Conservation (phyloP, 2,888 invertebrate species). For the Elgonia sp. region DNA sequence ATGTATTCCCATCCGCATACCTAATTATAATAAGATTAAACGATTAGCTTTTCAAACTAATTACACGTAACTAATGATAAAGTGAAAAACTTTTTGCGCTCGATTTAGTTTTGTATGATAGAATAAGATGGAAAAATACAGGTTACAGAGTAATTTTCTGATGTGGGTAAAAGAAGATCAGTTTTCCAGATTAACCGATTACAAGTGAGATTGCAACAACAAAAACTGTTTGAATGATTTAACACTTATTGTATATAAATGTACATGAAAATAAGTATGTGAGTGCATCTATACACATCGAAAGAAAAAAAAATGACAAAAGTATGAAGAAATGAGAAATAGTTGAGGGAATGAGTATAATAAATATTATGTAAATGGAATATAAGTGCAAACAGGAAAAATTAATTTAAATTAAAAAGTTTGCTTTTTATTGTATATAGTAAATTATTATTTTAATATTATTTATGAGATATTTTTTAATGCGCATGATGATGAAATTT, state of each 20-base stretch:
- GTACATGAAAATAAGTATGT: background rate
- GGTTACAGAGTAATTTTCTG: constrained; percentile 18
- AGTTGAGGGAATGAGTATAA: too few species aligned
- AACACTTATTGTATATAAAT: background rate
- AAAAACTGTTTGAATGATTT: background rate
- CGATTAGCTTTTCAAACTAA: constrained; percentile 68
- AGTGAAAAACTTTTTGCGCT: constrained; percentile 53
- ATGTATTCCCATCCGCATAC: constrained; percentile 60
- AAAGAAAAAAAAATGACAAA: too few species aligned
- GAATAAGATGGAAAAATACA: constrained; percentile 19
- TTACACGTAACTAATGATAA: constrained; percentile 65
- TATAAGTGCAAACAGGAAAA: too few species aligned
- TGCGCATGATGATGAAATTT: too few species aligned
- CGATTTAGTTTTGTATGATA: constrained; percentile 35
- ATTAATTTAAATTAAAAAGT: too few species aligned
- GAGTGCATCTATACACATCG: background rate
- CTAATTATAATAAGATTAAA: constrained; percentile 72
- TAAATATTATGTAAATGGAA: too few species aligned
- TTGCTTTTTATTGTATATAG: too few species aligned
- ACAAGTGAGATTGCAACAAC: background rate
- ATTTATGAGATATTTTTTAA: too few species aligned
- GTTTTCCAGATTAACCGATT: constrained; percentile 11
- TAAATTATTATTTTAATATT: too few species aligned
- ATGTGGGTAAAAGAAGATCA: background rate
- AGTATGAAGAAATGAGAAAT: too few species aligned